phyloP scores from a whole-genome alignment of 2,888 invertebrate genomes.

The Amiota minor region DNA sequence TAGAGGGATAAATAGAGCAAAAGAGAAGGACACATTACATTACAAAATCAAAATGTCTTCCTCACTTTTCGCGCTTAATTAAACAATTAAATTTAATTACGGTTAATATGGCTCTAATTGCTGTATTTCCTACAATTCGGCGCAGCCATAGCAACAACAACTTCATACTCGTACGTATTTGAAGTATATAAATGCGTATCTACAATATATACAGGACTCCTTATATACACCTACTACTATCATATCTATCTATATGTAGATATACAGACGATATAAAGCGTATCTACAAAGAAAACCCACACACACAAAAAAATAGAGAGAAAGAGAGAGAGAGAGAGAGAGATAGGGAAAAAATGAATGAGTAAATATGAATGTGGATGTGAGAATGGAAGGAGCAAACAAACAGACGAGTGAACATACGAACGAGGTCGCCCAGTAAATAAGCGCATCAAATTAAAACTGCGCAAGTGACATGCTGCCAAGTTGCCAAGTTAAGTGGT shows the following conservation, averaged over 20 bases:
- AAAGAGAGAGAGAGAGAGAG: no score
- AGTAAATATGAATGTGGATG: neutral
- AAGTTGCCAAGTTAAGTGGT: conserved; percentile 44
- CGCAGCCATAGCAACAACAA: conserved; percentile 12
- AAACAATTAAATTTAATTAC: conserved; percentile 74
- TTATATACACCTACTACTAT: neutral
- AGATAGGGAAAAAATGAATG: neutral
- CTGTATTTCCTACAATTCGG: conserved; percentile 66
- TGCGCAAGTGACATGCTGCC: conserved; percentile 41
- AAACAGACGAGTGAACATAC: neutral
- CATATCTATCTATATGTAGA: neutral
- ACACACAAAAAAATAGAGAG: no score
- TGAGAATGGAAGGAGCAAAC: conserved; percentile 1
- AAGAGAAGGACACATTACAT: conserved; percentile 47
- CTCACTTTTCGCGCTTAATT: conserved; percentile 72
- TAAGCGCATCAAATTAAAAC: conserved; percentile 66
- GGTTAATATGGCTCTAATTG: conserved; percentile 74
- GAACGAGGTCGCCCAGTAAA: conserved; percentile 44
- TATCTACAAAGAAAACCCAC: no score
- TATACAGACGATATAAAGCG: no score
- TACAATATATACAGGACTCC: conserved; percentile 3
- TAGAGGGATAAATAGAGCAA: neutral
- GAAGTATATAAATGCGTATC: conserved; percentile 6
- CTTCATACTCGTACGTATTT: neutral
- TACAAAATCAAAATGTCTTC: conserved; percentile 65